Evolutionary conservation across 2,888 invertebrate species (phyloP), one percentile per base, ranked within the genome.

Genomic region (Adelognathus sp.): DNA sequence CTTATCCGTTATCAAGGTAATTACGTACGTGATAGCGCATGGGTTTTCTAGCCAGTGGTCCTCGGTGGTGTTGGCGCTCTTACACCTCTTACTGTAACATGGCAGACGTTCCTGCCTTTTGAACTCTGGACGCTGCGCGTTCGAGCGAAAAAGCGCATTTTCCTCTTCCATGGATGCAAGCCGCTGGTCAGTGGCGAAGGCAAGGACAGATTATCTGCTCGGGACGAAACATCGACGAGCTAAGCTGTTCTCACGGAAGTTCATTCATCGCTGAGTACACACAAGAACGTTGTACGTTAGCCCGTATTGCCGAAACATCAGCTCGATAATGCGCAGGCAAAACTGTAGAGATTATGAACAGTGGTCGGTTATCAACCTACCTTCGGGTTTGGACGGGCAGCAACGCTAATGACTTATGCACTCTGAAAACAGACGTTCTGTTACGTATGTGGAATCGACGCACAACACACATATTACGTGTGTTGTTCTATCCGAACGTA

Each of bases 1-100:
- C 79, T 75, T 79, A 79, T 75, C 79, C 75, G 79, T 75, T 72
- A 75, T 79, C 75, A 71, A 79, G 71, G 71, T 79, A 79, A 79
- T 79, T 79, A 79, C 79, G 75, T 79, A 79, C 79, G 79, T 79
- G 79, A 79, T 75, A 79, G 64, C 60, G 75, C 70, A 61, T 71
- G 39, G 75, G 52, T 56, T 61, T n/a, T 64, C 60, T 66, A 39
- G 33, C 54, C 46, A 36, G 64, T 39, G 24, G 58, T 46, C 44
- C 39, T 60, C n/a, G n/a, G n/a, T n/a, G 60, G 64, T 67, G 71
- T 71, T 52, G 52, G 41, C 11, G n/a, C 33, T 46, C 44, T 2
- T 52, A 61, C 24, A 52, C 36, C 66, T 36, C n/a, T 52, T 61
- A 44, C 50, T 16, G 24, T n/a, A 24, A n/a, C 11, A 58, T 33